Evolutionary conservation across 2,797 vertebrate genomes (phyloP).

Genomic region (Pseudochirops cupreus): DNA sequence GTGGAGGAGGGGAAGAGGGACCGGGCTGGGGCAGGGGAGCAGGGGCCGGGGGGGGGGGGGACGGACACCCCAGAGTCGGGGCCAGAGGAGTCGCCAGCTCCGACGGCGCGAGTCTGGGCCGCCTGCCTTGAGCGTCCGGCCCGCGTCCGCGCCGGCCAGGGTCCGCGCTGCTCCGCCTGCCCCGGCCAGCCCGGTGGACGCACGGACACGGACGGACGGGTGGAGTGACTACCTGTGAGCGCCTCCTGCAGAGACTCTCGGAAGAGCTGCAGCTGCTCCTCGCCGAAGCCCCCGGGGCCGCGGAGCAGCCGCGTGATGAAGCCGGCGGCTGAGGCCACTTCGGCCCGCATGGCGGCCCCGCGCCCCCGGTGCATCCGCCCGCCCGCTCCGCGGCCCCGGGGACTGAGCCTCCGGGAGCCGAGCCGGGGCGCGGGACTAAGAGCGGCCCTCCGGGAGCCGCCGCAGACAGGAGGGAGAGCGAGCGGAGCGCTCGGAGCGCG

Average conservation of each 20-base stretch:
- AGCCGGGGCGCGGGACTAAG: neutral
- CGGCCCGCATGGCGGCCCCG: slow-evolving; percentile 82
- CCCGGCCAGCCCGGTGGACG: slow-evolving; percentile 53
- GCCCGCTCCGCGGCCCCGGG: neutral
- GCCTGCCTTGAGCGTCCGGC: too few species aligned
- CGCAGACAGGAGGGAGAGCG: neutral
- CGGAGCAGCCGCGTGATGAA: slow-evolving; percentile 86
- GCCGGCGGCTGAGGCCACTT: slow-evolving; percentile 84
- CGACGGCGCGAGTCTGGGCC: too few species aligned
- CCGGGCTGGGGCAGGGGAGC: too few species aligned
- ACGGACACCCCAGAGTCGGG: neutral
- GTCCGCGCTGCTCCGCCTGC: neutral
- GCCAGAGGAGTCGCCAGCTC: neutral
- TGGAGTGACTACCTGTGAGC: slow-evolving; percentile 57
- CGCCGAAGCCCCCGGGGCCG: slow-evolving; percentile 82
- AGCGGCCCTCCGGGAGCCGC: neutral
- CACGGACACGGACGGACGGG: neutral
- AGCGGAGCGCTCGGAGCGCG: neutral
- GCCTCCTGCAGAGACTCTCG: slow-evolving; percentile 85
- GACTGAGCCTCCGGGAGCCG: neutral
- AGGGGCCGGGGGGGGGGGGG: neutral
- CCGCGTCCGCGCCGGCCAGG: too few species aligned
- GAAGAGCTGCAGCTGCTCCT: slow-evolving; percentile 83
- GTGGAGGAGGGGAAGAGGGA: neutral
- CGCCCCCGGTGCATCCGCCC: neutral